Evolutionary conservation across 2,888 invertebrate genomes (phyloP), one percentile per base, ranked within the genome.

Genomic region (Epiblema foenella): DNA sequence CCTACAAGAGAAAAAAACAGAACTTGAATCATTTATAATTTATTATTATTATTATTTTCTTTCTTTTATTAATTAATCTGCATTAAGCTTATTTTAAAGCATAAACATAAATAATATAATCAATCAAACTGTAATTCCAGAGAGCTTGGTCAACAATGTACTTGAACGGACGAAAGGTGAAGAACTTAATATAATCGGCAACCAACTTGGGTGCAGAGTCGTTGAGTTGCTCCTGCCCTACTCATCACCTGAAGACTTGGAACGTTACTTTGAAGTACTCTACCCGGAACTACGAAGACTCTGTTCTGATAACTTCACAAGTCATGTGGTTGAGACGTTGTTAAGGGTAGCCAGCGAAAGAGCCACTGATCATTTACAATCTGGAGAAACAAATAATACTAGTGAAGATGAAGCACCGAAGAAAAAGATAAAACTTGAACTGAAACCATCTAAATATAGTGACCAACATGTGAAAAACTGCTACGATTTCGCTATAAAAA

Each of bases 141-240:
- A 85, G 69, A 90, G 94, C 0, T 95, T 97, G 81, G 96, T 96
- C 0, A 95, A 96, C 77, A 97, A 97, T 83, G 96, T 97, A 0
- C 94, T 97, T 68, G 95, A 96, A 75, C 94, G 96, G 80, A 96
- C 96, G 0, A 92, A 94, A 74, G 95, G 94, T 0, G 94, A 95
- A 74, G 98, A 98, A 87, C 86, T 97, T 0, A 94, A 96, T 52
- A 94, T 96, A 52, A 94, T 96, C 0, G 95, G 96, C 8, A 98
- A 98, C 88, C 97, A 98, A 87, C 94, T 98, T 0, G 97, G 97
- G 0, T 97, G 96, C 62, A 93, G 97, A 76, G 95, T 96, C 0
- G 89, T 98, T 1, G 98, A 98, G 81, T 93, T 95, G n/a, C 88
- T 98, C 0, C 85, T 98, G 0, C 96, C 96, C 0, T 95, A 95